Evolutionary conservation across 2,113 vertebrate species (phyloP), one percentile per base, ranked within the genome.

Genomic region (Danionella cerebrum): DNA sequence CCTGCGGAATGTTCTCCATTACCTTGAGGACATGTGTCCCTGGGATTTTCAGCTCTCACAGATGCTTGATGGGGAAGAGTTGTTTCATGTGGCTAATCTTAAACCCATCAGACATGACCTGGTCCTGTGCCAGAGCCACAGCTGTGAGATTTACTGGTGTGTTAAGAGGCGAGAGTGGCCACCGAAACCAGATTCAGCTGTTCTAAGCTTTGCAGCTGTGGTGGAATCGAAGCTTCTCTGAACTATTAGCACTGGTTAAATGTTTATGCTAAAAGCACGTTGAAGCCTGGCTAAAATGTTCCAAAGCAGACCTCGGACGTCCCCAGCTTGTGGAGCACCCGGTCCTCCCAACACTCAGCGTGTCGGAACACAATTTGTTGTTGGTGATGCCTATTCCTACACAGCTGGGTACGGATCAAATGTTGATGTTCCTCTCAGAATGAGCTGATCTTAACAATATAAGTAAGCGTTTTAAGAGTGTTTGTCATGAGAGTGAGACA

Each of bases 131-230:
- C 79, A 45, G 55, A 79, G 69, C 72, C 81, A 74, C 80, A 84
- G 85, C 84, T 83, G 84, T 83, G 82, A 85, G 81, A 85, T 86
- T 82, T 80, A 78, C 83, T 84, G 80, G 81, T 83, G 76, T 79
- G 76, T 77, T 82, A 70, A 47, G 69, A 60, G 45, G 19, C 27
- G 41, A 41, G 38, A 42, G 36, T 27, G 55, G 67, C 70, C 77
- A 76, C 62, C 76, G 55, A 77, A 79, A 68, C 73, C 58, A 62
- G 70, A 54, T 73, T 87, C 85, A 86, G 86, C 86, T 88, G 85
- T 83, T 74, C 72, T 64, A 65, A 71, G 38, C 71, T 66, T 67
- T 79, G 81, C 84, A 87, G 86, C 85, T 88, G 85, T 80, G 78
- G 69, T 78, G 77, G 67, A 42, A 33, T 29, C 18, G 70, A 74